These are phyloP conservation scores for Pseudomyrmex gracilis DNA, from an alignment of 1,140 invertebrate species.

Conservation along the genomic window DNA sequence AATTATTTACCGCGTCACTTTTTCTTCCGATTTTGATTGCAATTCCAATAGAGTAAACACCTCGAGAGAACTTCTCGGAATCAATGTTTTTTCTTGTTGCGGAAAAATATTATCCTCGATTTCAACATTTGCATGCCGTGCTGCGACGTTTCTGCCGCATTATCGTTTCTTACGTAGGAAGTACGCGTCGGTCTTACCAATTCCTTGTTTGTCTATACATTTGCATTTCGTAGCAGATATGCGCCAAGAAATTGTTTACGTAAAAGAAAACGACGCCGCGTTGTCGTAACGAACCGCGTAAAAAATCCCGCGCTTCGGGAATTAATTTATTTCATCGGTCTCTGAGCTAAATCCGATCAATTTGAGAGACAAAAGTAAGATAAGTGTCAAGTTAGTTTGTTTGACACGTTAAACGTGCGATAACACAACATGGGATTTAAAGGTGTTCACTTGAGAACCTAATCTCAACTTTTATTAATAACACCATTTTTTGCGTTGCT, in stretches of 20 bases:
- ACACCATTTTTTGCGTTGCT: background rate
- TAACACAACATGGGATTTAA: background rate
- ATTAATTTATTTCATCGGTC: background rate
- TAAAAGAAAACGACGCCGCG: background rate
- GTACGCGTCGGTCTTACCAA: constrained; percentile 2
- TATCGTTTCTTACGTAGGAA: constrained; percentile 9
- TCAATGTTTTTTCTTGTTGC: constrained; percentile 2
- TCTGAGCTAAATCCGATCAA: background rate
- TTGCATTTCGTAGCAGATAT: background rate
- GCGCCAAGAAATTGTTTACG: constrained; percentile 39
- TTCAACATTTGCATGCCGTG: constrained; percentile 16
- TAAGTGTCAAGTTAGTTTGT: background rate
- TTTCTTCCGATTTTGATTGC: background rate
- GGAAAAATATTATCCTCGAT: constrained; percentile 11
- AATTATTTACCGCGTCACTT: background rate
- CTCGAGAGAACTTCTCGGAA: constrained; percentile 1
- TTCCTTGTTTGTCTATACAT: constrained; percentile 3
- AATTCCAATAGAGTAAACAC: background rate
- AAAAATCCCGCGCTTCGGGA: background rate
- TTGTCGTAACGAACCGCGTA: background rate
- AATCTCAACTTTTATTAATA: background rate
- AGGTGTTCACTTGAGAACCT: background rate
- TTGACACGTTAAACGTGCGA: background rate
- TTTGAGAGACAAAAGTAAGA: background rate
- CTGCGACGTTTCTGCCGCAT: background rate